Base-by-base conservation (phyloP, 2,888 invertebrate species). In the Chrysotoxum bicinctum region DNA sequence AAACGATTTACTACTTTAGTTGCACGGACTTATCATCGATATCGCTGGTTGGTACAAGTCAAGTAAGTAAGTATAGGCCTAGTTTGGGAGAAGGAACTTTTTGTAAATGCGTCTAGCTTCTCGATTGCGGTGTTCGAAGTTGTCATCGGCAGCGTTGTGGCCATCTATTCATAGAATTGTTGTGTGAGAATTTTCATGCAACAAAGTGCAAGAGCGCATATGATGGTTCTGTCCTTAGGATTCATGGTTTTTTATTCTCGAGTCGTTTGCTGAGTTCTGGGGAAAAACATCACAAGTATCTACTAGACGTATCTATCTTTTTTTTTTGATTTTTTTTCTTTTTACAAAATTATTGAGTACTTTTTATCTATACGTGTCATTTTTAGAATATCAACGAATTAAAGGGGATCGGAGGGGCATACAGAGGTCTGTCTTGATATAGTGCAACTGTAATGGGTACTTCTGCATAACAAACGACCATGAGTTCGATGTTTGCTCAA, bases 1-100 rank as follows among this genome's bases (percentile, higher is more conserved):
- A 62, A 76, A 81, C 81, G 81, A 85, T 77, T 85, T 81, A 85
- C 76, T 73, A 76, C 85, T 80, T 54, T 48, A 72, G 79, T 60
- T 68, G 68, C 60, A 68, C 10, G 66, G 19, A 64, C 66, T 69
- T 54, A n/a, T n/a, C n/a, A n/a, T n/a, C n/a, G n/a, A n/a, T 26
- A n/a, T 21, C 32, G 35, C 35, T 62, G 26, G 4, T 43, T 6
- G 3, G 40, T 43, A n/a, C 2, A 16, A 16, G 40, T 43, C 7
- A 43, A 8, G 16, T 40, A 43, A 35, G 43, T 19, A 19, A 48
- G 12, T n/a, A 8, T n/a, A 37, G 50, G 50, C 48, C 21, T 50
- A 35, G 35, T 40, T 23, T 19, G n/a, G 37, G 37, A 37, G 26
- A 56, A 69, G 66, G 50, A 66, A 35, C 45, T 45, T 50, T 23